Percentiles rank a stretch among this genome's conserved stretches.
phyloP scores from a whole-genome alignment of 2,797 vertebrate species.

The Semotilus atromaculatus region DNA sequence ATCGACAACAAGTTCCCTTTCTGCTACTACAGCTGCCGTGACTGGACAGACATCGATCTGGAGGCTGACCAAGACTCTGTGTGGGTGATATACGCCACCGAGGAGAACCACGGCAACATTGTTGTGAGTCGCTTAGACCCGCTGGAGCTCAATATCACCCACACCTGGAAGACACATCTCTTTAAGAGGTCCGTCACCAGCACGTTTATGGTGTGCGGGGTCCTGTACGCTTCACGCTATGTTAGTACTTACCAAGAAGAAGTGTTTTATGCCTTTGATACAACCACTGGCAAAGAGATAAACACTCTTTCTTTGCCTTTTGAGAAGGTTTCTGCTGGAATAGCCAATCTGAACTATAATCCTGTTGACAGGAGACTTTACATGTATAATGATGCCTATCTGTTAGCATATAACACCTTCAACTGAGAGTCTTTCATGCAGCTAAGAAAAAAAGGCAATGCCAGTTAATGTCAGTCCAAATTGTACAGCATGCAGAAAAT shows the following conservation, averaged over 20 bases:
- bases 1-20: conserved; percentile 76
- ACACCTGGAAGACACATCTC: conserved; percentile 75
- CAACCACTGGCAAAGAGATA: conserved; percentile 70
- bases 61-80: conserved; percentile 73
- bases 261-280: conserved; percentile 79
- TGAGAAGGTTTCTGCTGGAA: conserved; percentile 71
- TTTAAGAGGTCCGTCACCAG: conserved; percentile 77
- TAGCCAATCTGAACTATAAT: conserved; percentile 78
- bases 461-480: neutral
- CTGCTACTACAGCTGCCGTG: conserved; percentile 75
- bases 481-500: neutral
- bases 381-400: conserved; percentile 77
- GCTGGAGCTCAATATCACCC: conserved; percentile 64
- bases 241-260: conserved; percentile 68
- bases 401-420: conserved; percentile 70
- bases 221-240: conserved; percentile 76
- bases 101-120: conserved; percentile 75
- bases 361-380: conserved; percentile 70
- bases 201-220: conserved; percentile 77
- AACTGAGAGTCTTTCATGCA: conserved; percentile 55
- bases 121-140: conserved; percentile 70
- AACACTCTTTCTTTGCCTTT: conserved; percentile 66
- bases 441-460: neutral
- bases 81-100: conserved; percentile 76
- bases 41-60: conserved; percentile 72